Base-by-base conservation (phyloP, 2,888 invertebrate genomes). In the Elmis aenea region DNA sequence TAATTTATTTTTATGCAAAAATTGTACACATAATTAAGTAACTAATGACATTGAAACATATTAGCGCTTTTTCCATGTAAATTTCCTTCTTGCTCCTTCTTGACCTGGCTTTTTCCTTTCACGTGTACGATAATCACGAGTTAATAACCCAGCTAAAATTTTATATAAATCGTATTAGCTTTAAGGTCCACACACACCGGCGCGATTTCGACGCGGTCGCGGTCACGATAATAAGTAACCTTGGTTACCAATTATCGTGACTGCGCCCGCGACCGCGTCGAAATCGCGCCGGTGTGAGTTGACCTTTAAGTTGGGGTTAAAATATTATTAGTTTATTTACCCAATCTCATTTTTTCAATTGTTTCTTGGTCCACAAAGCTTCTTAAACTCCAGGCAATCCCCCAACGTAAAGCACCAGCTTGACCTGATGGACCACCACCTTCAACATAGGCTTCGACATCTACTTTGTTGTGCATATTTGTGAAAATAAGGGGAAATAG, bases 91-190 rank as follows among this genome's bases (percentile, higher is more conserved):
- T 11, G 95, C 92, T 52, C 88, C 87, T 55, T 80, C 82, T 69
- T 92, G 92, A 4, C 94, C 95, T 32, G 84, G 85, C 79, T 94
- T 94, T 79, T 92, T 90, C 51, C 95, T 78, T 68, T 96, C 95
- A 37, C 79, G 77, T 11, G 70, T 70, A 33, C 95, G 73, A 44
- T 73, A 76, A 66, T 93, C 95, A 55, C 77, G 74, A 11, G 87
- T 88, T 27, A 96, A 69, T 38, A 95, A 70, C 22, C 96, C 96
- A 66, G 93, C 89, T 85, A 58, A 29, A 71, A 62, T 44, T 52
- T n/a, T n/a, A n/a, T n/a, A n/a, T n/a, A n/a, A n/a, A n/a, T n/a
- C n/a, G n/a, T n/a, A n/a, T n/a, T n/a, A n/a, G n/a, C n/a, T 35
- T 26, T 6, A n/a, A 25, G 3, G n/a, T 25, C 8, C 8, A 8